Evolutionary conservation across 2,797 vertebrate genomes (phyloP).

Genomic region (Chaetodon trifasciatus): DNA sequence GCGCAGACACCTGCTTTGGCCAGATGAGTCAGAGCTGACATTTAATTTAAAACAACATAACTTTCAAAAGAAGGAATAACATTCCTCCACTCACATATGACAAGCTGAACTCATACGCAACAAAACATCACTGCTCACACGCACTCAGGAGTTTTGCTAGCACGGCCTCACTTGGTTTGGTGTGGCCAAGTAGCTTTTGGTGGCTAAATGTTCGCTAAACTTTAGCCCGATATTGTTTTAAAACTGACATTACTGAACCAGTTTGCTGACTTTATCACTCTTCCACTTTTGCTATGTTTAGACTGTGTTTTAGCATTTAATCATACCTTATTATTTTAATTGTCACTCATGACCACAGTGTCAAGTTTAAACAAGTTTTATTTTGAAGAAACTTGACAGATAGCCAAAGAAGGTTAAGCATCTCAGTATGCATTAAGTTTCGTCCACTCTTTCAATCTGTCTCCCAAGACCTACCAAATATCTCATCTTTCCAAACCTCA

Average conservation of each 20-base stretch:
- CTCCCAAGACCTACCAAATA: background rate
- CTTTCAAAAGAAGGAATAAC: background rate
- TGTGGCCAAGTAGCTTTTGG: background rate
- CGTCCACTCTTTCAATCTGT: constrained; percentile 7
- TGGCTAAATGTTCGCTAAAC: background rate
- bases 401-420: background rate
- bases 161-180: no score
- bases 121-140: background rate
- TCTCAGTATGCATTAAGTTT: background rate
- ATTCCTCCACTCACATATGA: background rate
- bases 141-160: background rate
- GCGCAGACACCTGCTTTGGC: constrained; percentile 46
- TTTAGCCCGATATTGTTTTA: background rate
- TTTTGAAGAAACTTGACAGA: background rate
- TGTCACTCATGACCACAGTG: background rate
- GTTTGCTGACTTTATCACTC: background rate
- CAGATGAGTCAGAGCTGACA: constrained; percentile 23
- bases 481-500: constrained; percentile 4
- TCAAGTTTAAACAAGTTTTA: background rate
- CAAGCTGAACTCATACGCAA: background rate
- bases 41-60: background rate
- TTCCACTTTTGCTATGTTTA: background rate
- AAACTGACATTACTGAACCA: background rate
- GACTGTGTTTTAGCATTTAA: background rate
- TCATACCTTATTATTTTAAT: background rate